Base-by-base conservation (phyloP, 2,797 vertebrate species). In the Sebastes dallii region DNA sequence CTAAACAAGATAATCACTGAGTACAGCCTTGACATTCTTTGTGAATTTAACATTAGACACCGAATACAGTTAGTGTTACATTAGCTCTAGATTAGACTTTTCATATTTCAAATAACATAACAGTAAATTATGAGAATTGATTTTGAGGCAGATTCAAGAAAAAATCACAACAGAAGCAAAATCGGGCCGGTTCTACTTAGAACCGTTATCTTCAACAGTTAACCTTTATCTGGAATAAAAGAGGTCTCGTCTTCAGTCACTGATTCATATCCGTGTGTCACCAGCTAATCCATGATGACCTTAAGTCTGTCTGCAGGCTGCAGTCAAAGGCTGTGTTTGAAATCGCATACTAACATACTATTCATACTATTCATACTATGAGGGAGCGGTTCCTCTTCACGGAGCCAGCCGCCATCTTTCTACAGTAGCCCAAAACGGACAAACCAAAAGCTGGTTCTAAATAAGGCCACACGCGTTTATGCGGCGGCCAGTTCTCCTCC, bases 121-220 rank as follows among this genome's bases (percentile, higher is more conserved):
- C 52, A 60, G 50, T 29, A 74, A 81, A 36, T 60, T 24, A 72
- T 7, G 1, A 8, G 1, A 71, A 27, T n/a, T 32, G 1, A 71
- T 46, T 69, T 42, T 22, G 25, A 59, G 52, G 13, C 14, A 2
- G 18, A 65, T 60, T 72, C 2, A 42, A 5, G 14, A 62, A 14
- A 14, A 80, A 73, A 73, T 74, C 20, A 34, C 3, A 76, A 20
- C 50, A 55, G 56, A 68, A 50, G 72, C 34, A 69, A 22, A 58
- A 24, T 11, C 5, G 12, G 36, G 9, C 16, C 59, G 55, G 36
- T 36, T 55, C 27, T 68, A 58, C 65, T 42, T 8, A 27, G 16
- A 30, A 50, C 60, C 7, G 14, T 11, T 9, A 10, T 34, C 24
- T 22, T 29, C 29, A 50, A 54, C 66, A 25, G 30, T 36, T 3